These are phyloP conservation scores for Antedon mediterranea DNA, from an alignment of 53 echinoderm and acorn worm genomes.

Conservation along the genomic window DNA sequence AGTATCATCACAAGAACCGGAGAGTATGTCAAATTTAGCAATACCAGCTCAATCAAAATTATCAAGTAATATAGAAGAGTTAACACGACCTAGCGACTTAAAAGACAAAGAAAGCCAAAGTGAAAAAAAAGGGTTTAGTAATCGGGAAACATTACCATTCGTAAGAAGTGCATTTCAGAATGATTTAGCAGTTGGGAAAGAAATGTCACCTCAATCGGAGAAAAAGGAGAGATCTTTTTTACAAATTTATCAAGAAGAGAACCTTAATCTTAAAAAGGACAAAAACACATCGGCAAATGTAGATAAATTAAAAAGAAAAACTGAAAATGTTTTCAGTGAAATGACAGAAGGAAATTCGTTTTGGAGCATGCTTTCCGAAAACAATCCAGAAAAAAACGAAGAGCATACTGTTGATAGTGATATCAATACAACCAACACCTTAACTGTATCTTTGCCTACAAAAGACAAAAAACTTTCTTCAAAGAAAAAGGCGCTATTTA, in stretches of 20 bases:
- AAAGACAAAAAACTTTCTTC: background rate
- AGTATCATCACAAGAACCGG: too few relatives aligned
- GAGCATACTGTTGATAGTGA: too few relatives aligned
- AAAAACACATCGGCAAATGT: too few relatives aligned
- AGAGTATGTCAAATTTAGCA: too few relatives aligned
- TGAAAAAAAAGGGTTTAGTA: background rate
- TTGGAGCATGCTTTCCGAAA: background rate
- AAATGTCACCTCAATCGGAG: background rate
- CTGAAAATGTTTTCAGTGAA: background rate
- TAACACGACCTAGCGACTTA: too few relatives aligned
- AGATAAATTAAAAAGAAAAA: background rate
- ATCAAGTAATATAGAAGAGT: too few relatives aligned
- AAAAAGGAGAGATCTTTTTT: background rate
- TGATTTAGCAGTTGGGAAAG: background rate
- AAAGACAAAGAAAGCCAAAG: background rate
- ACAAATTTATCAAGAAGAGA: background rate
- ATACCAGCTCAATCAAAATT: too few relatives aligned
- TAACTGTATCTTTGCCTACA: background rate
- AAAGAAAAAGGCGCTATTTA: background rate
- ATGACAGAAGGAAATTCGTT: background rate
- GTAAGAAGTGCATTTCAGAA: too few relatives aligned
- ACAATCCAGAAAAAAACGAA: too few relatives aligned
- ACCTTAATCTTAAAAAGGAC: background rate
- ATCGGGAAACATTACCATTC: too few relatives aligned
- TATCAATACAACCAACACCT: background rate